Conservation (phyloP, 1,140 invertebrate species). For the Pseudobourletiella spinata region DNA sequence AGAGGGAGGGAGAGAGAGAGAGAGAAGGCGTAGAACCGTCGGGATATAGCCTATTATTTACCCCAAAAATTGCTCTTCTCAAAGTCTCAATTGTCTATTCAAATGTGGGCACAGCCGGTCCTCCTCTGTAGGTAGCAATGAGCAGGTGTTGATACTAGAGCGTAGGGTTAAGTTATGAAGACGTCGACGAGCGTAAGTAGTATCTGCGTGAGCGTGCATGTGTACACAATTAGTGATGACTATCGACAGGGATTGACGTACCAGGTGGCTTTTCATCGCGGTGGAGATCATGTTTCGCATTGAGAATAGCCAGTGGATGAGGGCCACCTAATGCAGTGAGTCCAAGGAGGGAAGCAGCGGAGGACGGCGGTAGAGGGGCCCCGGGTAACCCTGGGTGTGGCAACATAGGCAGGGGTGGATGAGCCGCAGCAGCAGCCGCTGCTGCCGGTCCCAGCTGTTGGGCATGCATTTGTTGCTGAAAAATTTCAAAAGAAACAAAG, state of each 20-base stretch:
- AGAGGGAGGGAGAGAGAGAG: no score
- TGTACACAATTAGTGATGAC: not conserved
- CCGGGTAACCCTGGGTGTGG: conserved; percentile 57
- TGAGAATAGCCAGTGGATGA: conserved; percentile 58
- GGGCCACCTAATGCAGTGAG: conserved; percentile 45
- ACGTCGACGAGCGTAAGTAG: not conserved
- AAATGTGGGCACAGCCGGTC: no score
- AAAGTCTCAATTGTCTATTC: no score
- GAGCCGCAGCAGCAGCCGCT: conserved; percentile 68
- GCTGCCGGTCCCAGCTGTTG: conserved; percentile 70
- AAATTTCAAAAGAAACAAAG: conserved; percentile 25
- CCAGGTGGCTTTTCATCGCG: conserved; percentile 36
- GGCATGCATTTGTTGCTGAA: conserved; percentile 79
- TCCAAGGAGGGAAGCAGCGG: conserved; percentile 48
- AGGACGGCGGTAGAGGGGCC: conserved; percentile 49
- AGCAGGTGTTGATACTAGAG: not conserved
- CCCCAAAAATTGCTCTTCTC: no score
- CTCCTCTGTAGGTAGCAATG: no score
- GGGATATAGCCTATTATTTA: no score
- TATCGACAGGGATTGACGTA: conserved; percentile 7
- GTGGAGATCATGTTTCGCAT: conserved; percentile 50
- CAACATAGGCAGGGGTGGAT: conserved; percentile 56
- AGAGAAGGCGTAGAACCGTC: no score
- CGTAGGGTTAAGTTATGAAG: not conserved
- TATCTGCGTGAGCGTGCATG: not conserved